phyloP scores from a whole-genome alignment of 2,888 invertebrate species.

The Nasonia oneida region DNA sequence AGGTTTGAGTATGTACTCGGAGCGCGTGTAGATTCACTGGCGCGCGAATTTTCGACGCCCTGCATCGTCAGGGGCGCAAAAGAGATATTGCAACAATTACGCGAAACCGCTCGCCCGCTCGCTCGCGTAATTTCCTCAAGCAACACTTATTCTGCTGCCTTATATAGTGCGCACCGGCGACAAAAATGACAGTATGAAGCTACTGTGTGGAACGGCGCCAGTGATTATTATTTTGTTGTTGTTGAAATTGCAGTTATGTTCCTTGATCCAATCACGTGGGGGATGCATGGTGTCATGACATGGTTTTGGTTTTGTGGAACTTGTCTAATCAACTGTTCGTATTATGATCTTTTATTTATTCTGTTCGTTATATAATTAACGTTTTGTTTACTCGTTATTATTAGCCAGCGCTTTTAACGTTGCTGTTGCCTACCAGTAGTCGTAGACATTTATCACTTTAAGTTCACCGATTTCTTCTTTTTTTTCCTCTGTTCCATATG shows the following conservation, averaged over 20 bases:
- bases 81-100: conserved; percentile 42
- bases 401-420: conserved; percentile 52
- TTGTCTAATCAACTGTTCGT: conserved; percentile 60
- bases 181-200: no score
- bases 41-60: conserved; percentile 45
- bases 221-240: conserved; percentile 56
- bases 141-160: not conserved
- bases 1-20: conserved; percentile 50
- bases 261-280: conserved; percentile 59
- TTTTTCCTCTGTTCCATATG: not conserved
- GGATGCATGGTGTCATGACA: conserved; percentile 61
- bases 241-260: conserved; percentile 60
- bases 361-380: conserved; percentile 49
- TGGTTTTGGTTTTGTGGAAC: conserved; percentile 62
- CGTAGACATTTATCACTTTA: conserved; percentile 31
- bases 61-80: not conserved
- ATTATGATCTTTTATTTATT: conserved; percentile 57
- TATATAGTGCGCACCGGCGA: no score
- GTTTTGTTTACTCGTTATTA: conserved; percentile 42
- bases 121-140: no score
- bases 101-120: no score
- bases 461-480: not conserved
- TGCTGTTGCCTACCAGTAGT: conserved; percentile 56
- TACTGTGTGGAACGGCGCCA: conserved; percentile 14
- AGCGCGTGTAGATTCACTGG: conserved; percentile 37